A percentile compares a stretch with the other conserved stretches of the same genome.
phyloP scores from a whole-genome alignment of 2,113 vertebrate species.

The Poecilia latipinna region DNA sequence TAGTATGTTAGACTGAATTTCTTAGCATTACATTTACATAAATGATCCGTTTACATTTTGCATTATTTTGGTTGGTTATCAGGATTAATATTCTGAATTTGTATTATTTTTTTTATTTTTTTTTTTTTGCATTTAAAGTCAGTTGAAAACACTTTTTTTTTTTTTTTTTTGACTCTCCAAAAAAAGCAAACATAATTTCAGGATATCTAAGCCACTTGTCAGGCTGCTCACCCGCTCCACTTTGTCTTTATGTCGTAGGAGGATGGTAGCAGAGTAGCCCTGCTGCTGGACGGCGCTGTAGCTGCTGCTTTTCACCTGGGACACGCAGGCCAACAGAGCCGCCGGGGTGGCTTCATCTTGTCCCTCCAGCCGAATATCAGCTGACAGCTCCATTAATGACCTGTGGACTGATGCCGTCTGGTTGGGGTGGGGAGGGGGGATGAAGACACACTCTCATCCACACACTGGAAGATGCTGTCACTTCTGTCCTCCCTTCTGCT shows the following conservation, averaged over 20 bases:
- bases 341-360: conserved; percentile 75
- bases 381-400: conserved; percentile 69
- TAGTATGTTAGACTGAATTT: not conserved
- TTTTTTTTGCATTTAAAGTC: not conserved
- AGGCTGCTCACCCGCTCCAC: conserved; percentile 81
- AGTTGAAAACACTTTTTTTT: not conserved
- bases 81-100: not conserved
- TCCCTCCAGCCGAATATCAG: conserved; percentile 71
- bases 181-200: not conserved
- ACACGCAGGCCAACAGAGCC: conserved; percentile 47
- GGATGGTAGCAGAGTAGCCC: conserved; percentile 87
- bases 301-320: conserved; percentile 83
- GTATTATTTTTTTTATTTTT: no score
- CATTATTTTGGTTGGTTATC: not conserved
- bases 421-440: not conserved
- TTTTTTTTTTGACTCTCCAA: not conserved
- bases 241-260: conserved; percentile 85
- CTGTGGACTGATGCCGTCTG: conserved; percentile 31
- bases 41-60: not conserved
- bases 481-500: conserved; percentile 16
- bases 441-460: not conserved
- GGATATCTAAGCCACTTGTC: conserved; percentile 6
- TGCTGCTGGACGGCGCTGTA: conserved; percentile 87
- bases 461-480: conserved; percentile 31
- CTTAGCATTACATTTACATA: not conserved